phyloP scores from a whole-genome alignment of 2,888 invertebrate genomes.

The Drosophila barbarae region DNA sequence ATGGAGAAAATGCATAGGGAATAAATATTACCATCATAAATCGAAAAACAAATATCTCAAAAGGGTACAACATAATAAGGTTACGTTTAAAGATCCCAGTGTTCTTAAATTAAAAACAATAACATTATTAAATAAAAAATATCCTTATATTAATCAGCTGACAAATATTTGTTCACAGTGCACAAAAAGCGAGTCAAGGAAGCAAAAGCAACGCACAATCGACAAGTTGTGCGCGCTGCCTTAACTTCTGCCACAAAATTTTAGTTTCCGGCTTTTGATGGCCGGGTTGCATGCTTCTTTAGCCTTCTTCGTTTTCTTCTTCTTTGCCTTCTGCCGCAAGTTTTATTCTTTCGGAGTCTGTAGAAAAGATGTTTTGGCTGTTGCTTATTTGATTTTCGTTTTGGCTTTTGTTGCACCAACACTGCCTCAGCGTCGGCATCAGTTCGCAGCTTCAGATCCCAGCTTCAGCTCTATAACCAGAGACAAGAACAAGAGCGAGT shows the following conservation, averaged over 20 bases:
- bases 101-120: neutral
- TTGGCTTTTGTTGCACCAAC: conserved; percentile 61
- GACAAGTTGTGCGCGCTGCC: conserved; percentile 70
- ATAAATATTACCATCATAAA: too few relatives aligned
- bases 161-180: neutral
- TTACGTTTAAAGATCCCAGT: too few relatives aligned
- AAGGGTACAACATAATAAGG: too few relatives aligned
- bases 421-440: conserved; percentile 28
- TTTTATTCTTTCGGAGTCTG: conserved; percentile 46
- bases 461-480: conserved; percentile 1
- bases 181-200: conserved; percentile 10
- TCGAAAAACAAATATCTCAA: too few relatives aligned
- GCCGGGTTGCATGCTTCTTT: conserved; percentile 63
- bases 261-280: conserved; percentile 72
- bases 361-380: conserved; percentile 59
- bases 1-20: too few relatives aligned
- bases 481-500: conserved; percentile 14
- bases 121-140: neutral
- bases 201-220: conserved; percentile 66
- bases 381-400: conserved; percentile 68
- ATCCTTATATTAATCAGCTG: neutral
- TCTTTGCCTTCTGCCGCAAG: conserved; percentile 37
- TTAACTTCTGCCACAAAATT: conserved; percentile 72
- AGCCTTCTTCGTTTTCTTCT: conserved; percentile 42
- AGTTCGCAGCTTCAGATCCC: neutral